These are phyloP conservation scores for Anolis apletophallus DNA, from an alignment of 2,797 vertebrate genomes.

Conservation along the genomic window DNA sequence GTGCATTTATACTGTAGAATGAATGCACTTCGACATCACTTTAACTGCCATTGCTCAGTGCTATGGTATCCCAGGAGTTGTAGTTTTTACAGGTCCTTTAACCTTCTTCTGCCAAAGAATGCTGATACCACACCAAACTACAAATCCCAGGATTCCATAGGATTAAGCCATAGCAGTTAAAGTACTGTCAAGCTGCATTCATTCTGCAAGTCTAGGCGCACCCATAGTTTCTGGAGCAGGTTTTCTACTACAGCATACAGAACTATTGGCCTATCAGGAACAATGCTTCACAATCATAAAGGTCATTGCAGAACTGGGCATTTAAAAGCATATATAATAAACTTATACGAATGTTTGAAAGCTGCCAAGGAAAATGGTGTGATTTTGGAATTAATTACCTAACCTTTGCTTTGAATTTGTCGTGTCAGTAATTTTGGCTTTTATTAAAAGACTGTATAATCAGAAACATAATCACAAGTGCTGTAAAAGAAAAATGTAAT, in stretches of 20 bases:
- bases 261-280: conserved; percentile 31
- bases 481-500: conserved; percentile 64
- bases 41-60: no score
- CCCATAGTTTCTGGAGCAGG: conserved; percentile 5
- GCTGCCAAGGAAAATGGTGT: conserved; percentile 53
- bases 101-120: no score
- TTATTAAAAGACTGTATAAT: conserved; percentile 65
- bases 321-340: conserved; percentile 37
- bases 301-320: conserved; percentile 29
- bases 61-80: no score
- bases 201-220: no score
- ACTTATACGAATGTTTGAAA: conserved; percentile 57
- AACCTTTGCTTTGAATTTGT: conserved; percentile 63
- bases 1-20: no score
- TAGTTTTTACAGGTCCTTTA: no score
- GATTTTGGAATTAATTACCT: conserved; percentile 62
- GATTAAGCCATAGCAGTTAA: no score
- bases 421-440: conserved; percentile 56
- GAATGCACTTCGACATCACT: no score
- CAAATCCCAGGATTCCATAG: no score
- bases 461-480: conserved; percentile 54
- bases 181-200: no score
- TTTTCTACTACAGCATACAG: conserved; percentile 34
- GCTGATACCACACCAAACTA: no score
- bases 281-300: conserved; percentile 41